Percentiles rank a stretch among this genome's conserved stretches.
These are phyloP conservation scores for Polypedilum pembai DNA, from an alignment of 1,140 invertebrate species.

Conservation along the genomic window DNA sequence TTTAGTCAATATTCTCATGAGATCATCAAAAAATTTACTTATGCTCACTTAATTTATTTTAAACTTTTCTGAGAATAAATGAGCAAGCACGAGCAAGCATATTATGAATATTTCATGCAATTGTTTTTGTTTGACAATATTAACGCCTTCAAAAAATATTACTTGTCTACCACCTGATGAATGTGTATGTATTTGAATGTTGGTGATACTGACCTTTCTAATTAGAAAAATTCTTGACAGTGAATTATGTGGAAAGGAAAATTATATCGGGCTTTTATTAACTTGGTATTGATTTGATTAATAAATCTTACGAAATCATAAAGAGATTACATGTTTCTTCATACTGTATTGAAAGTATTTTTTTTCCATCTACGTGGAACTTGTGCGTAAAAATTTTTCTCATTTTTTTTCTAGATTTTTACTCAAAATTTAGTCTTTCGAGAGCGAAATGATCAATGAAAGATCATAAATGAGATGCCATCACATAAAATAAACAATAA, in stretches of 20 bases:
- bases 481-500: not conserved
- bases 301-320: not conserved
- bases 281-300: not conserved
- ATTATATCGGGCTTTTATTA: not conserved
- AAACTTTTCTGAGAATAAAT: not conserved
- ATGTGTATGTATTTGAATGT: not conserved
- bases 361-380: slow-evolving; percentile 2
- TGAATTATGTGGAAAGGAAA: not conserved
- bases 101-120: not conserved
- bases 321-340: not conserved
- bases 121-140: not conserved
- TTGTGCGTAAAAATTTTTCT: not conserved
- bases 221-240: not conserved
- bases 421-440: not conserved
- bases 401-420: not conserved
- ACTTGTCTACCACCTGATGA: not conserved
- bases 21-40: not conserved
- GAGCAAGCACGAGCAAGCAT: no score
- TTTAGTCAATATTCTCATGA: not conserved
- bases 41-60: not conserved
- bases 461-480: not conserved
- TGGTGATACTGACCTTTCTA: not conserved
- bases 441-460: not conserved
- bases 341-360: not conserved
- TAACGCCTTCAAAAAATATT: not conserved